These are phyloP conservation scores for Acyrthosiphon pisum DNA, from an alignment of 1,140 invertebrate genomes.

Conservation along the genomic window DNA sequence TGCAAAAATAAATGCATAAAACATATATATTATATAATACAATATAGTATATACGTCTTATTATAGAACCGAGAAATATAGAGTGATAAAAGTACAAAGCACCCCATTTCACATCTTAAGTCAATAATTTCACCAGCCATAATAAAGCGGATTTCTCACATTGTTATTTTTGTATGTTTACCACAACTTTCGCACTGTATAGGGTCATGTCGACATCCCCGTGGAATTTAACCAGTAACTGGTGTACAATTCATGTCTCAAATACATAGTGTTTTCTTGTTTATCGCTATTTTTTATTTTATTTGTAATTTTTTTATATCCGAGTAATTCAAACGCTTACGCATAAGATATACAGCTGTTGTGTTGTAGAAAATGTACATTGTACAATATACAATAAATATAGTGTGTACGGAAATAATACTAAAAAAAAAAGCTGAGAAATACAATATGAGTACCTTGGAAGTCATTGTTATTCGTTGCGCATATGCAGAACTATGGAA, in stretches of 20 bases:
- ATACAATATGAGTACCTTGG: neutral
- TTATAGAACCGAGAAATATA: neutral
- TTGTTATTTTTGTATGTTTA: conserved; percentile 26
- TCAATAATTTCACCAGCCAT: neutral
- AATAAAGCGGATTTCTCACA: conserved; percentile 4
- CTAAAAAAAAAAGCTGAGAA: neutral
- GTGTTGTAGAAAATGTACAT: neutral
- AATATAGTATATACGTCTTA: neutral
- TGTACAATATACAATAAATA: neutral
- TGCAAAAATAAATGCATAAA: conserved; percentile 47
- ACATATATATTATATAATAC: neutral
- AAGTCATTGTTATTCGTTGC: conserved; percentile 3
- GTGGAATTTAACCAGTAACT: conserved; percentile 20
- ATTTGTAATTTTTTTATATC: neutral
- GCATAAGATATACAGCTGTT: neutral
- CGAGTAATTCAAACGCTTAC: conserved; percentile 4
- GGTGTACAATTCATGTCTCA: neutral
- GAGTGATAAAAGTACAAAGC: neutral
- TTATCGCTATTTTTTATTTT: neutral
- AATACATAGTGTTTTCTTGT: conserved; percentile 22
- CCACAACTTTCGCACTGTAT: neutral
- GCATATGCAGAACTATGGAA: neutral
- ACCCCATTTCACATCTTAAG: neutral
- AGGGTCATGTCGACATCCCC: neutral
- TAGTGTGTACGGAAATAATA: neutral